Base-by-base conservation (phyloP, 2,797 vertebrate species). In the Alectoris magna region DNA sequence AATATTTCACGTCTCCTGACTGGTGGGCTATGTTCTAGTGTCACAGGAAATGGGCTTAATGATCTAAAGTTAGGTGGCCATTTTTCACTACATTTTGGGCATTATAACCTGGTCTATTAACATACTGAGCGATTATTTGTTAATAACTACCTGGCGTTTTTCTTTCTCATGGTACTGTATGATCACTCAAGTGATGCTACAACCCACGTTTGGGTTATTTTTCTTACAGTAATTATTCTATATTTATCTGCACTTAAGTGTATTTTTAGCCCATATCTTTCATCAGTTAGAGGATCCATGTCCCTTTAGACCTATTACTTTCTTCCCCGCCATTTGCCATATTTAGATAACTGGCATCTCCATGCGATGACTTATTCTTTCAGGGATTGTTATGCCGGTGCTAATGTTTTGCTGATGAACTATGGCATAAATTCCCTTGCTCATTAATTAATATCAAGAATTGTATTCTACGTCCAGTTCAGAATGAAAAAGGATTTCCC, bases 1-100 rank as follows among this genome's bases (percentile, higher is more conserved):
- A 93, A 90, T 91, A 68, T 88, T 94, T 96, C 83, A 82, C 68
- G 60, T 79, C 86, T 87, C 77, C 88, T 86, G 87, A 87, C 86
- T 95, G 93, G 68, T 82, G 77, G 86, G 53, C 71, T 79, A 19
- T 53, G 64, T 84, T 91, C 53, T 41, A 15, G 74, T 87, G 90
- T 88, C 84, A 64, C 81, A 74, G 80, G 83, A 96, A 93, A 88
- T 76, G 48, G 77, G 68, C 80, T 79, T 79, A 58, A 84, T 79
- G 71, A 90, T 68, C 74, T 88, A 66, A 81, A 92, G 80, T 49
- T 68, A 82, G 83, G 80, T 90, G 64, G 56, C 31, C 80, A 58
- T 84, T 91, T 84, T 90, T 84, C 53, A 43, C 84, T 78, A 29
- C 14, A 2, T 43, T 56, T 31, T 36, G 60, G 26, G 10, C 36